Conservation (phyloP, 2,888 invertebrate genomes). For the Ormia ochracea region DNA sequence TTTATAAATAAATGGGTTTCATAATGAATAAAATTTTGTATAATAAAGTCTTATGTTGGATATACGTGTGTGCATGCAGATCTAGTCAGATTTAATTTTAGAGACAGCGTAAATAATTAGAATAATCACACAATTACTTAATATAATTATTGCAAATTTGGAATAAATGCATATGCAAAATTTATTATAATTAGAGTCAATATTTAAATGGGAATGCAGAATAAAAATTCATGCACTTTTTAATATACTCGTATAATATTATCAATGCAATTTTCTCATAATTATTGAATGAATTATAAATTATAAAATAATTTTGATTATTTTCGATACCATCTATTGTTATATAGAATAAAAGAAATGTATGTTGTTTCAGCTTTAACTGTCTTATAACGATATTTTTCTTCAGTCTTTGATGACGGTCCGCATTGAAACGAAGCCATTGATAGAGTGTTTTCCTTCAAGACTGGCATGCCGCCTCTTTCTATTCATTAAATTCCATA, state of each 20-base stretch:
- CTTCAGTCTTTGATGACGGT: conserved; percentile 92
- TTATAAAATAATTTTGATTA: conserved; percentile 28
- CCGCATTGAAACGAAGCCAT: conserved; percentile 96
- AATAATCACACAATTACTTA: neutral
- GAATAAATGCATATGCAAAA: neutral
- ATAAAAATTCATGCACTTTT: neutral
- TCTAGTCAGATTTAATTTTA: too few species aligned
- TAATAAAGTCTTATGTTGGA: too few species aligned
- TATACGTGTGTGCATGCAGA: too few species aligned
- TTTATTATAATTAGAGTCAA: conserved; percentile 42
- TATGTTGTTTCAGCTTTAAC: conserved; percentile 78
- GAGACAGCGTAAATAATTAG: too few species aligned
- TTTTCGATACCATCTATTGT: conserved; percentile 4
- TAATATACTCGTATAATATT: neutral
- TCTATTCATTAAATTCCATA: conserved; percentile 90
- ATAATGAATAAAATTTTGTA: too few species aligned
- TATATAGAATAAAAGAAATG: neutral
- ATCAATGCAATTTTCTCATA: conserved; percentile 29
- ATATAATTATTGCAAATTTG: neutral
- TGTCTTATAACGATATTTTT: conserved; percentile 93
- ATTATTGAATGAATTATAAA: conserved; percentile 51
- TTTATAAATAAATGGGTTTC: too few species aligned
- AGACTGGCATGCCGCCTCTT: conserved; percentile 90
- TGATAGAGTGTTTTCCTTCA: conserved; percentile 91
- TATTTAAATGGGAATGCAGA: conserved; percentile 40